These are phyloP conservation scores for Philopedon plagiatum DNA, from an alignment of 2,888 invertebrate species.

Conservation along the genomic window DNA sequence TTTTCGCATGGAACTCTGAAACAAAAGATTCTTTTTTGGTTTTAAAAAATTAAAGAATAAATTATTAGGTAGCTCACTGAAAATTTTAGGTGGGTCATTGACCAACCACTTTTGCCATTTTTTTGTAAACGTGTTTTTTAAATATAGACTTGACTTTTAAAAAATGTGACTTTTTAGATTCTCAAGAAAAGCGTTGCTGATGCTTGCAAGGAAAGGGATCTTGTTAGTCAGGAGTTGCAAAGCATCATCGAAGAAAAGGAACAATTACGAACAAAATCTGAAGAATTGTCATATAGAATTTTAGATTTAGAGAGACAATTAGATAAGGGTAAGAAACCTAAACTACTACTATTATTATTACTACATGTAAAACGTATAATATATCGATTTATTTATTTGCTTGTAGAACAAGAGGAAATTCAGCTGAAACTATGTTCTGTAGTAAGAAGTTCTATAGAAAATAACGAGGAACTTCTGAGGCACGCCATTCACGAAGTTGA, in stretches of 20 bases:
- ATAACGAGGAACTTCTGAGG: constrained; percentile 63
- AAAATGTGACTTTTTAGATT: constrained; percentile 71
- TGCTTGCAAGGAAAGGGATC: constrained; percentile 75
- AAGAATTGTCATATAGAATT: constrained; percentile 60
- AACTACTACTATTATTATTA: too few relatives aligned
- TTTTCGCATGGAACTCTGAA: too few relatives aligned
- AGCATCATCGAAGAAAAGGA: constrained; percentile 79
- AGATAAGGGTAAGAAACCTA: constrained; percentile 62
- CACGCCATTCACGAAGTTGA: constrained; percentile 73
- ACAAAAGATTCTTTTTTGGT: too few relatives aligned
- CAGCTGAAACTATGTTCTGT: constrained; percentile 59
- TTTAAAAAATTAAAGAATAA: too few relatives aligned
- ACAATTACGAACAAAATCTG: constrained; percentile 67
- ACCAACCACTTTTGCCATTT: too few relatives aligned
- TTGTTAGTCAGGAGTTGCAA: constrained; percentile 76
- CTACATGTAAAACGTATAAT: too few relatives aligned
- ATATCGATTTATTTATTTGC: too few relatives aligned
- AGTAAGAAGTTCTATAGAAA: constrained; percentile 62
- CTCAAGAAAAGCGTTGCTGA: constrained; percentile 76
- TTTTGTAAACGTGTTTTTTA: too few relatives aligned
- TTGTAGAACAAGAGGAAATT: constrained; percentile 59
- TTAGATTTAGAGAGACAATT: constrained; percentile 67
- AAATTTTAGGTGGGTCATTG: too few relatives aligned
- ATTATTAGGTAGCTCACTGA: too few relatives aligned
- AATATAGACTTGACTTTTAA: too few relatives aligned